Evolutionary conservation across 2,888 invertebrate genomes (phyloP).

Genomic region (Tinea trinotella): DNA sequence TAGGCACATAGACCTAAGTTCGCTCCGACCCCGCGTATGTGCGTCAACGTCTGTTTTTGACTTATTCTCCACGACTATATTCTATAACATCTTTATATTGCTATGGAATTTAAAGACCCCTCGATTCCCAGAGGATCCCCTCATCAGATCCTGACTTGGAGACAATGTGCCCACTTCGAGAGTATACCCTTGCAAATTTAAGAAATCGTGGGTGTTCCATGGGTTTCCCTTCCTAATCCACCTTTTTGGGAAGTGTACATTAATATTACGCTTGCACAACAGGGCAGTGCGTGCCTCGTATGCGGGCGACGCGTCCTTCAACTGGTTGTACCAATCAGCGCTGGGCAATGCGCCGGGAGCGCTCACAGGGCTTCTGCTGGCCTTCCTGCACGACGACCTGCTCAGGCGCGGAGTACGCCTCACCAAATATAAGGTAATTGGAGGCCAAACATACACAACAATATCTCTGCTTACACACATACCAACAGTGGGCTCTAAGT

Average conservation of each 20-base stretch:
- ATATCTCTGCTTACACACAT: conserved; percentile 17
- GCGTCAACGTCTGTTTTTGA: too few species aligned
- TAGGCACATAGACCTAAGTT: too few species aligned
- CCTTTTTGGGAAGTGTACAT: background rate
- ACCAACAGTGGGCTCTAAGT: conserved; percentile 20
- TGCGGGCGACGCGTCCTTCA: conserved; percentile 46
- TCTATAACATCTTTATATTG: too few species aligned
- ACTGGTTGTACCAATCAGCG: conserved; percentile 61
- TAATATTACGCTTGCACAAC: too few species aligned
- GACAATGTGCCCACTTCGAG: too few species aligned
- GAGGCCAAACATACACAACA: background rate
- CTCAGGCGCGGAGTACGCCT: conserved; percentile 30
- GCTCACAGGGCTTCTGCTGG: conserved; percentile 52
- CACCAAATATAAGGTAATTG: conserved; percentile 36
- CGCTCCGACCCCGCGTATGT: too few species aligned
- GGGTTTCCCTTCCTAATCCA: background rate
- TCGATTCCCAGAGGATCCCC: too few species aligned
- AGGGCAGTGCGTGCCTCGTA: conserved; percentile 48
- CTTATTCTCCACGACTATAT: too few species aligned
- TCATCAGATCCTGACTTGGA: too few species aligned
- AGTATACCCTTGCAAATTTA: background rate
- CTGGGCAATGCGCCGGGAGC: conserved; percentile 56
- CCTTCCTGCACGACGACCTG: conserved; percentile 43
- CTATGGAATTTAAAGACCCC: too few species aligned
- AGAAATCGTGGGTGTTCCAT: background rate